These are phyloP conservation scores for Zoanthus sociatus DNA, from an alignment of 92 coral and sea anemone species.

Conservation along the genomic window DNA sequence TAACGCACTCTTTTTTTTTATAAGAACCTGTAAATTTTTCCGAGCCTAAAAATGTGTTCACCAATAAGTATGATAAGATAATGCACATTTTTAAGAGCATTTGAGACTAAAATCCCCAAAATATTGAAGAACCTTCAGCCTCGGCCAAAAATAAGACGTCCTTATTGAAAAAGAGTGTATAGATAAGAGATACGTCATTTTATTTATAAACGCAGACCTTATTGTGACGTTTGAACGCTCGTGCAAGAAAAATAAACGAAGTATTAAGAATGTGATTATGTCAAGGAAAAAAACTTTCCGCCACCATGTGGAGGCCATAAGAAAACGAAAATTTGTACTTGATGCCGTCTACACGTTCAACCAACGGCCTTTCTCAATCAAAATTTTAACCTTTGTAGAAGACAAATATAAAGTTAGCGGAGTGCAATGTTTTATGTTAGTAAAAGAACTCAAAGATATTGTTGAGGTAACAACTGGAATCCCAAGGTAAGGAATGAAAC, in stretches of 20 bases:
- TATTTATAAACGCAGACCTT: no score
- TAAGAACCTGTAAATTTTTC: no score
- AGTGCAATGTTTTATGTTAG: background rate
- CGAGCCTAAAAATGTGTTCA: no score
- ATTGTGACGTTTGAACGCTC: background rate
- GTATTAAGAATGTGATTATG: background rate
- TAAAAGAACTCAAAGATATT: constrained; percentile 26
- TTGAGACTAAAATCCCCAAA: no score
- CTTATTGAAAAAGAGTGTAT: no score
- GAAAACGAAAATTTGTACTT: constrained; percentile 3
- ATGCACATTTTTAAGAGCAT: no score
- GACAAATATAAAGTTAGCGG: constrained; percentile 22
- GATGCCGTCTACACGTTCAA: background rate
- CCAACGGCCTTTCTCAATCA: constrained; percentile 16
- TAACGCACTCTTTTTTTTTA: no score
- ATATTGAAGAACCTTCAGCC: no score
- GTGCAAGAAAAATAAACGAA: background rate
- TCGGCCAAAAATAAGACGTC: no score
- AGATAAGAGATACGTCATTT: no score
- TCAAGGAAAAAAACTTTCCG: background rate
- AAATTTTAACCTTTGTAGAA: constrained; percentile 12
- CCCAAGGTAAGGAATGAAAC: constrained; percentile 17
- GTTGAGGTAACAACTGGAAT: constrained; percentile 33
- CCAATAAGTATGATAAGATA: no score
- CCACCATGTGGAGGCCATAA: background rate